phyloP scores from a whole-genome alignment of 2,113 vertebrate genomes.

The Pitta sordida region DNA sequence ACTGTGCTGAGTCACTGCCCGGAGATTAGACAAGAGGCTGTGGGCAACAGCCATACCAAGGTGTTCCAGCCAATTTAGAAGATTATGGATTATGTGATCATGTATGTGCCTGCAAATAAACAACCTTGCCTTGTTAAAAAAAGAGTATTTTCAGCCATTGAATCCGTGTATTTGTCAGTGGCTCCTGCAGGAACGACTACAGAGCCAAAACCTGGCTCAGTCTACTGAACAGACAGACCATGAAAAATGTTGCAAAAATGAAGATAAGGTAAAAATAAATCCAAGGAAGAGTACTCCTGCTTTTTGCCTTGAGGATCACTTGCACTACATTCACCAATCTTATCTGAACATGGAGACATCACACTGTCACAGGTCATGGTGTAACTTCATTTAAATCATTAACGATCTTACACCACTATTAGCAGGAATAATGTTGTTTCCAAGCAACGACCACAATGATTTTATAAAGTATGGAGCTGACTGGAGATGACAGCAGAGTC shows the following conservation, averaged over 20 bases:
- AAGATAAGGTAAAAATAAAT: background rate
- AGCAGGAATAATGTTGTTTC: background rate
- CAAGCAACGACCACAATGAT: background rate
- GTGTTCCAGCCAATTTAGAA: background rate
- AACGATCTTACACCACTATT: background rate
- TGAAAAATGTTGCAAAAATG: background rate
- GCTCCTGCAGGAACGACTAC: background rate
- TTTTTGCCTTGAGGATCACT: background rate
- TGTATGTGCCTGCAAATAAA: background rate
- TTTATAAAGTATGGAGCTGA: background rate
- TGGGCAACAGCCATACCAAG: background rate
- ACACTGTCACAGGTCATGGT: background rate
- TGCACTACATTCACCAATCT: background rate
- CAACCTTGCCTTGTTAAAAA: background rate
- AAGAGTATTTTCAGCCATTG: background rate
- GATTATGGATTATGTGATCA: background rate
- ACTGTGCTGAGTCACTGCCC: background rate
- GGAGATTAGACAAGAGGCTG: background rate
- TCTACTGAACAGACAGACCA: background rate
- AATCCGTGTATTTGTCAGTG: background rate
- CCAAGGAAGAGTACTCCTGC: background rate
- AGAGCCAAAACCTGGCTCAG: background rate
- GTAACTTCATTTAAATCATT: background rate
- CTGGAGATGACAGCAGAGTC: accelerated
- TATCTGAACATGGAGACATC: background rate